Percentiles rank a stretch among this genome's conserved stretches.
These are phyloP conservation scores for Druon quercuslanigerum DNA, from an alignment of 1,140 invertebrate species.

Conservation along the genomic window DNA sequence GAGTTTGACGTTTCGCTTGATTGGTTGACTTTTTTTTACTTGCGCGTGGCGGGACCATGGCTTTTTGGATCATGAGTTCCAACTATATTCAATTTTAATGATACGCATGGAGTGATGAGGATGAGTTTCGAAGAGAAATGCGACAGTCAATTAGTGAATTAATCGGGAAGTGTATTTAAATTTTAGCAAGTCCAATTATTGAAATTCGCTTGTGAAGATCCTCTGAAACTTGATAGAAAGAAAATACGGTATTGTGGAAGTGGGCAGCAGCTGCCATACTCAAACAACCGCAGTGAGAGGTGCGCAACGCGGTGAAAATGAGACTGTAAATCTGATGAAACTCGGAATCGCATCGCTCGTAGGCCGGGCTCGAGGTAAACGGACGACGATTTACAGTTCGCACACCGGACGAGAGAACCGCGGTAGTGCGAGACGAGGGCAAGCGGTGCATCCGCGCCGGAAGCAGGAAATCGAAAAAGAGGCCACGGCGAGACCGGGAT, in stretches of 20 bases:
- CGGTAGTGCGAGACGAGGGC: background rate
- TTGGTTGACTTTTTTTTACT: no score
- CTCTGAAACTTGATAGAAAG: no score
- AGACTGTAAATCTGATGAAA: constrained; percentile 48
- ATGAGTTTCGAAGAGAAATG: no score
- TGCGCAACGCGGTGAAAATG: constrained; percentile 54
- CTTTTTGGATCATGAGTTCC: no score
- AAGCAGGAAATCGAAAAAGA: constrained; percentile 31
- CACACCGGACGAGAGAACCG: background rate
- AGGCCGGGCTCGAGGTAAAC: background rate
- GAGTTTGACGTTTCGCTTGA: no score
- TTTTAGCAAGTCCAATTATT: no score
- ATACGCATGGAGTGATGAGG: no score
- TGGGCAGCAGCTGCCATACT: constrained; percentile 65
- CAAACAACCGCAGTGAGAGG: constrained; percentile 64
- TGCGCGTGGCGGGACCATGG: no score
- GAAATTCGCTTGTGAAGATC: no score
- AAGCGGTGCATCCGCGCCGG: constrained; percentile 5
- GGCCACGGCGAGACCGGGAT: constrained; percentile 42
- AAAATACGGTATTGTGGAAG: constrained; percentile 30
- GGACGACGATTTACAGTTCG: background rate
- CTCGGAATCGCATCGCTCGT: constrained; percentile 23
- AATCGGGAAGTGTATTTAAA: no score
- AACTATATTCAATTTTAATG: no score
- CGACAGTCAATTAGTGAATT: no score